Evolutionary conservation across 2,888 invertebrate species (phyloP).

Genomic region (Tiliacea aurago): DNA sequence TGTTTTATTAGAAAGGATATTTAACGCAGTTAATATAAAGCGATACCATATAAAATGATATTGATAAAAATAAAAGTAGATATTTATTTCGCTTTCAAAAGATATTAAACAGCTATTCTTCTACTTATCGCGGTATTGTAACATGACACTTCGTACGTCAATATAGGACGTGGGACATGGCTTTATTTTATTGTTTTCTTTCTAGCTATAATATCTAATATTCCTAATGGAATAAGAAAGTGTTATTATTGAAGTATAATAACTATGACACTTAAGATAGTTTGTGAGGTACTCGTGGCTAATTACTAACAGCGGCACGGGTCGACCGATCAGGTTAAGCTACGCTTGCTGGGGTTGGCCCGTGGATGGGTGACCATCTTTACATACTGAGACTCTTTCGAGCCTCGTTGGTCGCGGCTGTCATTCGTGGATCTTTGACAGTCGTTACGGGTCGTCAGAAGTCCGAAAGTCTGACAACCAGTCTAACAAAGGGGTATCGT

Average conservation of each 20-base stretch:
- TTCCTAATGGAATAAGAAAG: neutral
- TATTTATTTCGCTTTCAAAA: slow-evolving; percentile 19
- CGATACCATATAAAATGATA: neutral
- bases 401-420: too few relatives aligned
- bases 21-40: neutral
- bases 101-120: slow-evolving; percentile 7
- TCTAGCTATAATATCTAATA: neutral
- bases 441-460: too few relatives aligned
- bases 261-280: too few relatives aligned
- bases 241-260: neutral
- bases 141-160: neutral
- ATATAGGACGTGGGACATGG: slow-evolving; percentile 4
- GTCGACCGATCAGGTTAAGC: too few relatives aligned
- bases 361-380: too few relatives aligned
- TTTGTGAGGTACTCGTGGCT: too few relatives aligned
- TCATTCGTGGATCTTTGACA: too few relatives aligned
- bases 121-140: neutral
- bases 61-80: slow-evolving; percentile 15
- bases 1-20: neutral
- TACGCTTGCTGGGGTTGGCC: too few relatives aligned
- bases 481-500: too few relatives aligned
- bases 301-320: too few relatives aligned
- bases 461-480: too few relatives aligned
- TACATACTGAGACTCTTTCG: too few relatives aligned
- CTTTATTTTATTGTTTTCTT: slow-evolving; percentile 9